phyloP scores from a whole-genome alignment of 2,797 vertebrate species.

The Coregonus suidteri region DNA sequence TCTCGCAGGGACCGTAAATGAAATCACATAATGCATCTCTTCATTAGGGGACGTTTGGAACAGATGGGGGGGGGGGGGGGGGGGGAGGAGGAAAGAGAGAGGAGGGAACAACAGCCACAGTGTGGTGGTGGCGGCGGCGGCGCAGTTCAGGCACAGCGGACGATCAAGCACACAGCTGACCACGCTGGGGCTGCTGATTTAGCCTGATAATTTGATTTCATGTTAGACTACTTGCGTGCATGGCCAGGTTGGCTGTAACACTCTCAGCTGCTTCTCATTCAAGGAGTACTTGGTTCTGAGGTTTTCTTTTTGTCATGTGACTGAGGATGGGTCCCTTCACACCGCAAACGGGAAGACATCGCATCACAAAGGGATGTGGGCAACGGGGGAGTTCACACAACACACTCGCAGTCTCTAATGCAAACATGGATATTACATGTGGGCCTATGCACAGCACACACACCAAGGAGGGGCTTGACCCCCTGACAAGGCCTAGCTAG shows the following conservation, averaged over 20 bases:
- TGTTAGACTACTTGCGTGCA: constrained; percentile 66
- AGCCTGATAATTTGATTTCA: constrained; percentile 71
- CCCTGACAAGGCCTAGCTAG: neutral
- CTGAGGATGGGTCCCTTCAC: constrained; percentile 55
- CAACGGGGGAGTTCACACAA: constrained; percentile 17
- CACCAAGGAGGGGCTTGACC: neutral
- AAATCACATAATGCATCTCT: constrained; percentile 77
- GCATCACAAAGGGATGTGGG: constrained; percentile 37
- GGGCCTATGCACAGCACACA: neutral
- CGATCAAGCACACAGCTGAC: constrained; percentile 64
- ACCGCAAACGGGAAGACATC: constrained; percentile 46
- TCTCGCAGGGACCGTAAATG: constrained; percentile 56
- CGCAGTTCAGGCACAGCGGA: constrained; percentile 52
- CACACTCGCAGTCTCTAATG: constrained; percentile 5
- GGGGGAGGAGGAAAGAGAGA: constrained; percentile 29
- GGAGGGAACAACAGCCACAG: constrained; percentile 66
- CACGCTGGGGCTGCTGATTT: constrained; percentile 63
- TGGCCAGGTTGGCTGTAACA: constrained; percentile 50
- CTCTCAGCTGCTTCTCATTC: constrained; percentile 60
- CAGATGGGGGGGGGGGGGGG: constrained; percentile 51
- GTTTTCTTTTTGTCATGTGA: constrained; percentile 46
- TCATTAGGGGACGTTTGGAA: constrained; percentile 63
- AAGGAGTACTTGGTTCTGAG: constrained; percentile 53
- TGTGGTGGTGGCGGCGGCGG: constrained; percentile 51
- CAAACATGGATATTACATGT: neutral